Evolutionary conservation across 2,113 vertebrate species (phyloP).

Genomic region (Anthoscopus minutus): DNA sequence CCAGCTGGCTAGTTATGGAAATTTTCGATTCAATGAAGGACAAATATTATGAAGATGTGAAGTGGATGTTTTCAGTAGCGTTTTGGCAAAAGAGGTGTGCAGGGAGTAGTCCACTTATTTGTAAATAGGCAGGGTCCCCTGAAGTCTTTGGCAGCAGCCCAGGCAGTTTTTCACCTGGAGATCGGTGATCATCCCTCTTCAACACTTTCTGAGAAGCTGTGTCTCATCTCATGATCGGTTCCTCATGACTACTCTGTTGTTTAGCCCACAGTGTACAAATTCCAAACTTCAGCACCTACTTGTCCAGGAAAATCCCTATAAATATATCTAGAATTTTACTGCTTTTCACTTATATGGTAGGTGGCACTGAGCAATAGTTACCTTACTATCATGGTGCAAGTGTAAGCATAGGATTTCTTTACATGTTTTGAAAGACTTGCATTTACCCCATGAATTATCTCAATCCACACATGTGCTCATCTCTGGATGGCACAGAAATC

Average conservation of each 20-base stretch:
- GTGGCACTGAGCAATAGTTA: background rate
- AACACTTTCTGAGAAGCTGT: background rate
- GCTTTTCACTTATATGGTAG: background rate
- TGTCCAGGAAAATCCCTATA: background rate
- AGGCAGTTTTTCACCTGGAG: background rate
- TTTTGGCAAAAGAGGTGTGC: background rate
- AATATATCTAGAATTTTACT: background rate
- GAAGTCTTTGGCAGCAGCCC: background rate
- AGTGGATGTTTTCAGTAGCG: background rate
- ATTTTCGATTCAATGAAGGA: background rate
- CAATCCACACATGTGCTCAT: background rate
- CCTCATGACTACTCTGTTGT: background rate
- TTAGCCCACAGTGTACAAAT: background rate
- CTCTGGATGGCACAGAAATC: background rate
- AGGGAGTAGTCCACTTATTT: background rate
- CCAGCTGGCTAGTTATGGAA: background rate
- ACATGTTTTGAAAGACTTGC: background rate
- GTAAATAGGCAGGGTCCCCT: background rate
- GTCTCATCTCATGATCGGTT: rapidly evolving
- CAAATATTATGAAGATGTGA: background rate
- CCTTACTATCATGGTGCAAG: background rate
- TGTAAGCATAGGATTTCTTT: background rate
- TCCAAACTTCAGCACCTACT: background rate
- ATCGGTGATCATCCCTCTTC: background rate
- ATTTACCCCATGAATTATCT: background rate